Evolutionary conservation across 2,888 invertebrate genomes (phyloP), one percentile per base, ranked within the genome.

Genomic region (Sarcophaga subvicina): DNA sequence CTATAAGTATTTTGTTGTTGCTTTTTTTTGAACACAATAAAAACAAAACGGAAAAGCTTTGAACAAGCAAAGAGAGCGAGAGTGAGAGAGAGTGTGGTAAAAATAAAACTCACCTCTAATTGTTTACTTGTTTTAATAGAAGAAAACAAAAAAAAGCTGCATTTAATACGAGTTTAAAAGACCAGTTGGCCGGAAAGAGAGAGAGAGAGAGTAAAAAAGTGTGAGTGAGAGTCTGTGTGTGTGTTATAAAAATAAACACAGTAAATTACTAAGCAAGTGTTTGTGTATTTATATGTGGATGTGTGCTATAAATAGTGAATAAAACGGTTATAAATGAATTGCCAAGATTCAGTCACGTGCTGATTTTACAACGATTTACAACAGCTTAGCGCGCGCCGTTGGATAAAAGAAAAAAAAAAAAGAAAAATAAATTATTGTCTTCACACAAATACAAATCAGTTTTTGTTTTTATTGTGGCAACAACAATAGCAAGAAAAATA

Each of bases 291-390:
- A 47, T 22, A 22, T 22, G 47, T 22, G 47, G 12, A 5, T 14
- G 17, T 69, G 47, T 71, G 20, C 17, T 62, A 14, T 47, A 22
- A 75, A 59, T 54, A 12, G 66, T 85, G 71, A 77, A 85, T 85
- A 85, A 85, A 85, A 80, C 60, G 37, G 45, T 60, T 67, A 1
- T 45, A 72, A 76, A 80, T 85, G 76, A 71, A 80, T 80, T 76
- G 67, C 79, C 81, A 67, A n/a, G 47, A 87, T 67, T 82, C 81
- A 87, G 87, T 87, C 87, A 87, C 87, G 87, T 87, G 87, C 81
- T 82, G 81, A 67, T 71, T 84, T 81, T 62, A 71, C 76, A 79
- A 27, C 81, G 84, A 81, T 54, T 54, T 54, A 54, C 66, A 75
- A 79, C 54, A 76, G 47, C 64, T 27, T 63, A 59, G 72, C 80